These are phyloP conservation scores for Drosophila persimilis DNA, from an alignment of 1,140 invertebrate genomes.

Conservation along the genomic window DNA sequence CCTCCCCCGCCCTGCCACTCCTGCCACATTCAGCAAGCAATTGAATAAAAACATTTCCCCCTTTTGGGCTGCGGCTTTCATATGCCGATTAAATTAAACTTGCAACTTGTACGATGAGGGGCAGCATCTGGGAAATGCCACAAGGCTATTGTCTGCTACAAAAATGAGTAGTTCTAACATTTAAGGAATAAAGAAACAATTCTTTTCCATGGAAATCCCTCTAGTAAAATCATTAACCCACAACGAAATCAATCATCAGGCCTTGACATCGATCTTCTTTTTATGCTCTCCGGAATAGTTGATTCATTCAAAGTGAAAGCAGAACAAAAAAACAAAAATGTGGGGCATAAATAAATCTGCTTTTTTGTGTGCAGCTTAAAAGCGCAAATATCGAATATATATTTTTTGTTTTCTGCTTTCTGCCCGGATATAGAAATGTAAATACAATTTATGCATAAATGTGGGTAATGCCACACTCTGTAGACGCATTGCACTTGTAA, in stretches of 20 bases:
- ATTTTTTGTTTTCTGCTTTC: constrained; percentile 7
- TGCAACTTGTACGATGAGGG: constrained; percentile 36
- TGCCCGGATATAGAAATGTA: constrained; percentile 49
- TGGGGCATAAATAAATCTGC: constrained; percentile 43
- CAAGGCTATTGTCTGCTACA: too few relatives aligned
- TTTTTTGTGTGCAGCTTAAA: constrained; percentile 66
- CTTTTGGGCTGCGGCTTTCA: constrained; percentile 68
- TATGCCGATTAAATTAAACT: constrained; percentile 68
- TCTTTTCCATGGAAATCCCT: too few relatives aligned
- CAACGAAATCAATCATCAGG: constrained; percentile 12
- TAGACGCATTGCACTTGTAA: constrained; percentile 15
- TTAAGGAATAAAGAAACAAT: too few relatives aligned
- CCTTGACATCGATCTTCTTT: constrained; percentile 18
- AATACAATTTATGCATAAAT: constrained; percentile 59
- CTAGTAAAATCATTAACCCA: background rate
- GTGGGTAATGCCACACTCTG: constrained; percentile 6
- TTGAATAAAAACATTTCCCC: constrained; percentile 72
- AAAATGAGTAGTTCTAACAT: too few relatives aligned
- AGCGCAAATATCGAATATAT: constrained; percentile 19
- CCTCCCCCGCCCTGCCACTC: constrained; percentile 11
- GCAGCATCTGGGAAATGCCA: background rate
- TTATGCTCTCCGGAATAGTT: constrained; percentile 22
- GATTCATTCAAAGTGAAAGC: constrained; percentile 25
- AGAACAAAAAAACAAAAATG: background rate
- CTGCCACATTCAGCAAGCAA: constrained; percentile 67